Evolutionary conservation across 2,888 invertebrate genomes (phyloP).

Genomic region (Scaeva pyrastri): DNA sequence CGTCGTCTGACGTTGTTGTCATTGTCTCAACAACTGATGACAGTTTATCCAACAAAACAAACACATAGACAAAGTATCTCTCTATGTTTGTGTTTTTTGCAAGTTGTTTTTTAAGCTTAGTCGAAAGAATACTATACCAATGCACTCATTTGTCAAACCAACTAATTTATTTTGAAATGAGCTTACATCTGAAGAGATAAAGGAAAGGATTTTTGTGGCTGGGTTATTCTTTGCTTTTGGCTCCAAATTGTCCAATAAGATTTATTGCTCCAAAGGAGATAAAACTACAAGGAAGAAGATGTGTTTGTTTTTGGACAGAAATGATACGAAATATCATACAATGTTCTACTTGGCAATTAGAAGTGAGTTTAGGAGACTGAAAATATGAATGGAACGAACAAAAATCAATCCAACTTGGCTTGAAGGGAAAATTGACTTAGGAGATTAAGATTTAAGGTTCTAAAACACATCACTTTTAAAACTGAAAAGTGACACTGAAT

Average conservation of each 20-base stretch:
- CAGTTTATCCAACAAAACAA: neutral
- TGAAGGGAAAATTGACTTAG: too few relatives aligned
- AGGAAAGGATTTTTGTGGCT: constrained; percentile 44
- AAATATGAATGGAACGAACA: constrained; percentile 15
- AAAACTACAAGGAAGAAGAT: neutral
- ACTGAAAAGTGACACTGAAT: too few relatives aligned
- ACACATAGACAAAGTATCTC: neutral
- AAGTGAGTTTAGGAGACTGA: constrained; percentile 54
- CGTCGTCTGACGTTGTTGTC: neutral
- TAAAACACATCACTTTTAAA: too few relatives aligned
- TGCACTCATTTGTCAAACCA: constrained; percentile 64
- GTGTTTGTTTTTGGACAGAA: constrained; percentile 12
- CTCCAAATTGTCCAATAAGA: constrained; percentile 31
- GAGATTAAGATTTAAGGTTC: too few relatives aligned
- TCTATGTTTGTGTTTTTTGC: neutral
- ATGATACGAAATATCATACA: constrained; percentile 34
- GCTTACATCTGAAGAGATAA: constrained; percentile 27
- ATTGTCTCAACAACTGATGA: constrained; percentile 13
- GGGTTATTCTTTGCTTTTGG: constrained; percentile 6
- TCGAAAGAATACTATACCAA: neutral
- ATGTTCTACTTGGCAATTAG: constrained; percentile 51
- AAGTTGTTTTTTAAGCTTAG: neutral
- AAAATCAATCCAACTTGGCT: too few relatives aligned
- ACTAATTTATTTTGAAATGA: constrained; percentile 56
- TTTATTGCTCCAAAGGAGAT: constrained; percentile 15